Evolutionary conservation across 1,140 invertebrate genomes (phyloP), one percentile per base, ranked within the genome.

Genomic region (Drosophila nigromelanica): DNA sequence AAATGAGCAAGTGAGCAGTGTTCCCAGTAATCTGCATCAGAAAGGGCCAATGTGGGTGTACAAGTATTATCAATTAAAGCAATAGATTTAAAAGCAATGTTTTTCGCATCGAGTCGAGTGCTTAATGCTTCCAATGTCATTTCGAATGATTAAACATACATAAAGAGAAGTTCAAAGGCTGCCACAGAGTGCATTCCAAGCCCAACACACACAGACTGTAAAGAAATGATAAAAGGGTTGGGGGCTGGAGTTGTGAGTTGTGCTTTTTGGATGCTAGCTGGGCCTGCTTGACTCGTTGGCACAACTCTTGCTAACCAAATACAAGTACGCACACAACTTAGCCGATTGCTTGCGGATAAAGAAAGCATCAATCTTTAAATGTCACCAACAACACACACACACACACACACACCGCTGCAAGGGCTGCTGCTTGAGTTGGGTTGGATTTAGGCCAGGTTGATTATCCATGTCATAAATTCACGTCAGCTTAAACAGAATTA

Each of bases 281-380:
- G 60, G 52, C 27, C 56, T 58, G 80, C 40, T 60, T 78, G 52
- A 40, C 66, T 60, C 50, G 48, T 43, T 62, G 50, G 45, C 51
- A 30, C 8, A 33, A 52, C n/a, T 50, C 30, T 61, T 54, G 74
- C 59, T 37, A 79, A 85, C 56, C 55, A 89, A 87, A 87, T 89
- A 73, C 81, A 54, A 30, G 55, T 43, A 58, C 52, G 40, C 54
- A 76, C 72, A 73, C 79, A 89, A 85, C 78, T 89, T 89, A 78
- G 70, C 63, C 80, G 83, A 85, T 89, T 86, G 83, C 80, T 80
- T 68, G 55, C 58, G 85, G 77, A 89, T 89, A 50, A 69, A 75
- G 45, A 70, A 70, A 67, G 74, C 83, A 89, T 89, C 83, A 89
- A 89, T 89, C 83, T 89, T 80, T 80, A 59, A 89, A 80, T 89